A percentile compares a stretch with the other conserved stretches of the same genome.
These are phyloP conservation scores for Strongylocentrotus purpuratus DNA, from an alignment of 35 echinoderm and acorn worm genomes.

Conservation along the genomic window DNA sequence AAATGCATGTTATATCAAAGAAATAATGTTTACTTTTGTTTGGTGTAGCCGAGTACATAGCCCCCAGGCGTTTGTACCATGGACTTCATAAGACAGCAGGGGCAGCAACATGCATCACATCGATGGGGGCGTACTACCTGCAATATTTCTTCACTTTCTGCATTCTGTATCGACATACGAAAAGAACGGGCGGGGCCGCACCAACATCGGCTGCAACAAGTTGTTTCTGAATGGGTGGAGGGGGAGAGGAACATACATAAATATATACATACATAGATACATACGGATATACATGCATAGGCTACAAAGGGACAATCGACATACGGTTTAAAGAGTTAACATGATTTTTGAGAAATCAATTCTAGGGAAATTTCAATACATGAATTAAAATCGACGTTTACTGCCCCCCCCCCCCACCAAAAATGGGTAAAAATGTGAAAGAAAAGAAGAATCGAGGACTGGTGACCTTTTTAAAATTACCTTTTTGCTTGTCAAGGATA, in stretches of 20 bases:
- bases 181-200: constrained; percentile 72
- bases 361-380: too few relatives aligned
- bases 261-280: neutral
- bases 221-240: constrained; percentile 39
- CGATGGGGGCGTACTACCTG: constrained; percentile 60
- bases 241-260: neutral
- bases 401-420: too few relatives aligned
- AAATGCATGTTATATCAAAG: too few relatives aligned
- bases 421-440: neutral
- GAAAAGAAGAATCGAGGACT: neutral
- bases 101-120: constrained; percentile 76
- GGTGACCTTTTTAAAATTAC: too few relatives aligned
- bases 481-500: neutral
- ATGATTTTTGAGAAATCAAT: too few relatives aligned
- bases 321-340: too few relatives aligned
- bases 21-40: constrained; percentile 60
- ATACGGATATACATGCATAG: neutral
- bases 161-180: constrained; percentile 49
- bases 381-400: too few relatives aligned
- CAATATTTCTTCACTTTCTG: constrained; percentile 45
- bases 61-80: constrained; percentile 72
- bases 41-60: constrained; percentile 72
- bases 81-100: constrained; percentile 61
- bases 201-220: constrained; percentile 67
- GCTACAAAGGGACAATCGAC: too few relatives aligned